Evolutionary conservation across 2,113 vertebrate species (phyloP), one percentile per base, ranked within the genome.

Genomic region (Phyllostomus hastatus): DNA sequence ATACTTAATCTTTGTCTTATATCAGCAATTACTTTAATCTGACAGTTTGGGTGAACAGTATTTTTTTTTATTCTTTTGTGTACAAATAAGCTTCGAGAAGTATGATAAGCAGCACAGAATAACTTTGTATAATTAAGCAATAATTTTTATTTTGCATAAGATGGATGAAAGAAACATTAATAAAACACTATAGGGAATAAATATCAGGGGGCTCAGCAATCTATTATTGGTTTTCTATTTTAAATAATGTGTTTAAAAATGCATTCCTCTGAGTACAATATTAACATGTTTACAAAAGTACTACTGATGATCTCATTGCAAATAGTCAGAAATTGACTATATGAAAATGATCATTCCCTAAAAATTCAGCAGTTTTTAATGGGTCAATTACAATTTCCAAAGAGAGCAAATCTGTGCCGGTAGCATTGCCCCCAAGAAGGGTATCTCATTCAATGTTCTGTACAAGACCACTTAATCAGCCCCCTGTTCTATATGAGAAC

Each of bases 161-260:
- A 80, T 86, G 10, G 92, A 76, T 92, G 26, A 73, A 84, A 88
- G 43, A 64, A 67, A 54, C 19, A 85, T 85, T 85, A 88, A 94
- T 75, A 78, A 95, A 93, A 88, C 26, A 67, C 15, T 88, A 43
- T 10, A 35, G 17, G 6, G 17, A 50, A 59, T 86, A 73, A 50
- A 15, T 72, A 50, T 86, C 66, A 81, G 64, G 79, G 0, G 16
- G 12, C 52, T 91, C 28, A 66, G 12, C 8, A 67, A 19, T 22
- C 2, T 48, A 46, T 61, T 69, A 66, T 64, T 90, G 4, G 70
- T 41, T 90, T 94, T 84, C 76, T 82, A 38, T 33, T 97, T 96
- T 66, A 87, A 92, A 75, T 41, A 52, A 59, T 70, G 6, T 48
- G 54, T 61, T 93, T n/a, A 93, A 35, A 43, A 88, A 91, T 70